These are phyloP conservation scores for Brenthis ino DNA, from an alignment of 2,888 invertebrate species.

Conservation along the genomic window DNA sequence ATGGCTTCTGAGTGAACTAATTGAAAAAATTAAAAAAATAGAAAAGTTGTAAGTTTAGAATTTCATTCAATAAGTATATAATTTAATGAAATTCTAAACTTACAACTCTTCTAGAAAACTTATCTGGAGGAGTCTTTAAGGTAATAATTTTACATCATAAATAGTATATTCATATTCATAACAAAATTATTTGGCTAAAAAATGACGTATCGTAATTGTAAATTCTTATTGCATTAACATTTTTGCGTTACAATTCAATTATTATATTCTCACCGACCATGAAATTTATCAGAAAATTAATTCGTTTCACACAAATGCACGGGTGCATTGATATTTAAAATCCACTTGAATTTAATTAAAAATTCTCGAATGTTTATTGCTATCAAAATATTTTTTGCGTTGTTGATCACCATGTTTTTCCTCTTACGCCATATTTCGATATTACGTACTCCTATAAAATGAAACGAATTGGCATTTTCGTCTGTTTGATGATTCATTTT, in stretches of 20 bases:
- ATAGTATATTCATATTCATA: background rate
- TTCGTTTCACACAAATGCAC: slow-evolving; percentile 44
- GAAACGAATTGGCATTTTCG: slow-evolving; percentile 55
- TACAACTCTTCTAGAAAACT: no score
- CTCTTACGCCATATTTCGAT: slow-evolving; percentile 40
- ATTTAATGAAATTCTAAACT: no score
- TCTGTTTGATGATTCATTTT: slow-evolving; percentile 54
- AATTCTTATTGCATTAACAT: background rate
- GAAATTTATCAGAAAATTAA: slow-evolving; percentile 31
- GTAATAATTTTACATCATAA: background rate
- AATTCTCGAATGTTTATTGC: slow-evolving; percentile 53
- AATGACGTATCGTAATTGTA: background rate
- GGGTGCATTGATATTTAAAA: slow-evolving; percentile 46
- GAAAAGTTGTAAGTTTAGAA: no score
- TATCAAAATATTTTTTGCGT: slow-evolving; percentile 45
- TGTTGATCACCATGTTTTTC: slow-evolving; percentile 52
- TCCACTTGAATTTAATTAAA: slow-evolving; percentile 56
- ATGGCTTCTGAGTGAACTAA: no score
- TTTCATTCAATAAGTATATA: no score
- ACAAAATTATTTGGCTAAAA: background rate
- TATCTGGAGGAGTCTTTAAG: no score
- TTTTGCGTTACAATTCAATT: background rate
- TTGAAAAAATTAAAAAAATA: no score
- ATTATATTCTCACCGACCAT: slow-evolving; percentile 13
- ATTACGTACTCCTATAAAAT: slow-evolving; percentile 60